Conservation (phyloP, 1,140 invertebrate genomes). For the Paraescarpia echinospica region DNA sequence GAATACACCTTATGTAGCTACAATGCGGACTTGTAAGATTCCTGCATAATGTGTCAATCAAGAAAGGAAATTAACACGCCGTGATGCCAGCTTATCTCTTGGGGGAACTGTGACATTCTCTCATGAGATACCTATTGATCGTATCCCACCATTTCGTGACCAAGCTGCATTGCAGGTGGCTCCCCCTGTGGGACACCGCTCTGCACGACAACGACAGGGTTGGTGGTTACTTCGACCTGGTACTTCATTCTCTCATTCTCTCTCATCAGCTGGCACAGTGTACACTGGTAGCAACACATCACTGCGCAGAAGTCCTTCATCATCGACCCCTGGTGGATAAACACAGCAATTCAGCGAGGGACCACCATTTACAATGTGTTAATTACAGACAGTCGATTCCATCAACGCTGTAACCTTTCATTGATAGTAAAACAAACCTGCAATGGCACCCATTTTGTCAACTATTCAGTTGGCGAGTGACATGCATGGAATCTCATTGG, state of each 20-base stretch:
- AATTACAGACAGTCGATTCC: too few species aligned
- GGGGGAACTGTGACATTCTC: not conserved
- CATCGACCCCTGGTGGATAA: not conserved
- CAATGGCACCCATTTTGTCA: too few species aligned
- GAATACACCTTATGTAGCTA: too few species aligned
- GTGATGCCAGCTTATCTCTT: not conserved
- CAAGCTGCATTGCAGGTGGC: not conserved
- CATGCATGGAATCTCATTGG: too few species aligned
- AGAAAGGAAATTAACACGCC: too few species aligned
- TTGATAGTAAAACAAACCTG: too few species aligned
- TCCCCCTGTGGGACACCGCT: too few species aligned
- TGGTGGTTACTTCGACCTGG: not conserved
- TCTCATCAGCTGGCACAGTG: not conserved
- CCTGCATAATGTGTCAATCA: too few species aligned
- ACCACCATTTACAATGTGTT: not conserved
- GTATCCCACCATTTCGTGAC: not conserved
- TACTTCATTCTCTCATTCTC: not conserved
- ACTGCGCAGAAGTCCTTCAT: not conserved
- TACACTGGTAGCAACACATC: not conserved
- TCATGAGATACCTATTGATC: not conserved
- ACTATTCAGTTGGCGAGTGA: too few species aligned
- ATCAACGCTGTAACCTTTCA: too few species aligned
- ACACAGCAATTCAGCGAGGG: not conserved
- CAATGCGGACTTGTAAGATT: too few species aligned
- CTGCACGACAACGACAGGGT: too few species aligned